These are phyloP conservation scores for Halichoeres trimaculatus DNA, from an alignment of 2,113 vertebrate genomes.

Conservation along the genomic window DNA sequence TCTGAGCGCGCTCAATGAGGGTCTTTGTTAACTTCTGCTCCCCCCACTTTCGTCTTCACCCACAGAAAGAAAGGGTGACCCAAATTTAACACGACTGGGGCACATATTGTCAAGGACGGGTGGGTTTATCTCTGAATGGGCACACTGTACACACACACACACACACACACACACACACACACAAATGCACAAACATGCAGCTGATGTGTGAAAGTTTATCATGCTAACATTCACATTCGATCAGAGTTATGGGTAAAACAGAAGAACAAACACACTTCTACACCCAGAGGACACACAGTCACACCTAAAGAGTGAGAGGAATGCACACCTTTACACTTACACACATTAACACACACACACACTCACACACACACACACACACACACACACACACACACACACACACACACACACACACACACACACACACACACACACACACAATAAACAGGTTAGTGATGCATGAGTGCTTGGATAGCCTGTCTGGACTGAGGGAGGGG, in stretches of 20 bases:
- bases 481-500: constrained; percentile 61
- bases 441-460: constrained; percentile 69
- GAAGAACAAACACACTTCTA: too few species aligned
- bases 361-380: neutral
- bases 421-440: constrained; percentile 46
- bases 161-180: neutral
- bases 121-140: constrained; percentile 50
- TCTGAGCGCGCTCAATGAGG: constrained; percentile 50
- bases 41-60: constrained; percentile 32
- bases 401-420: neutral
- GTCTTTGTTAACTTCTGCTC: constrained; percentile 61
- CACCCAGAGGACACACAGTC: too few species aligned
- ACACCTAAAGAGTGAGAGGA: too few species aligned
- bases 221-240: too few species aligned
- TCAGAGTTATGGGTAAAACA: neutral
- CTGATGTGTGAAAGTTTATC: neutral
- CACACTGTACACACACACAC: constrained; percentile 38
- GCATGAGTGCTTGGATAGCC: constrained; percentile 64
- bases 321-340: neutral
- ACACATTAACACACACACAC: constrained; percentile 2
- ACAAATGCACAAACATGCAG: neutral
- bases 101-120: constrained; percentile 51
- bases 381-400: constrained; percentile 15
- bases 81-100: constrained; percentile 68
- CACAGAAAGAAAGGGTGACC: constrained; percentile 72